phyloP scores from a whole-genome alignment of 2,797 vertebrate genomes.

The Coluber constrictor region DNA sequence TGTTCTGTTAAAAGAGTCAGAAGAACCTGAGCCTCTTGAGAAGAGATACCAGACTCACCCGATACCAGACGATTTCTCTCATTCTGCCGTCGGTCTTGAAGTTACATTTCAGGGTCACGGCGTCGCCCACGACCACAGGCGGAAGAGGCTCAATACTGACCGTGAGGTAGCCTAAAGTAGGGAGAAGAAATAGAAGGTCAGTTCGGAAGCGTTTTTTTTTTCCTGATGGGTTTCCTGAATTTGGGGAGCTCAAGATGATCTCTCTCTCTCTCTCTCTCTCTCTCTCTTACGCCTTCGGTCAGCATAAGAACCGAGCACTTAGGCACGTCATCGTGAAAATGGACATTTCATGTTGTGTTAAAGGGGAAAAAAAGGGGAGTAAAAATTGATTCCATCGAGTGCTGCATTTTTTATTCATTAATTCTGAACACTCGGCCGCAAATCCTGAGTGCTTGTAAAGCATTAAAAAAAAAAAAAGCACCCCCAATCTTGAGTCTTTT shows the following conservation, averaged over 20 bases:
- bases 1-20: no score
- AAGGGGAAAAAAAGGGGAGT: background rate
- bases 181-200: accelerated
- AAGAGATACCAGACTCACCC: conserved; percentile 78
- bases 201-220: accelerated
- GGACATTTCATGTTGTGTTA: background rate
- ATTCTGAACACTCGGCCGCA: background rate
- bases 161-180: conserved; percentile 87
- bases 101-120: conserved; percentile 98
- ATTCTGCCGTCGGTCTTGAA: conserved; percentile 97
- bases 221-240: background rate
- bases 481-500: background rate
- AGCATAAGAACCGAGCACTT: background rate
- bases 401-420: background rate
- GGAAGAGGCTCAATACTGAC: conserved; percentile 96
- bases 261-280: background rate
- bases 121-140: conserved; percentile 94
- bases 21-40: background rate
- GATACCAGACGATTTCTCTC: conserved; percentile 97
- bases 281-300: no score
- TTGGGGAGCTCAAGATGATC: background rate
- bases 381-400: background rate
- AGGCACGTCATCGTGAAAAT: background rate
- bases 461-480: background rate
- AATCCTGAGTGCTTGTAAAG: background rate